Base-by-base conservation (phyloP, 2,113 vertebrate species). In the Plectropomus leopardus region DNA sequence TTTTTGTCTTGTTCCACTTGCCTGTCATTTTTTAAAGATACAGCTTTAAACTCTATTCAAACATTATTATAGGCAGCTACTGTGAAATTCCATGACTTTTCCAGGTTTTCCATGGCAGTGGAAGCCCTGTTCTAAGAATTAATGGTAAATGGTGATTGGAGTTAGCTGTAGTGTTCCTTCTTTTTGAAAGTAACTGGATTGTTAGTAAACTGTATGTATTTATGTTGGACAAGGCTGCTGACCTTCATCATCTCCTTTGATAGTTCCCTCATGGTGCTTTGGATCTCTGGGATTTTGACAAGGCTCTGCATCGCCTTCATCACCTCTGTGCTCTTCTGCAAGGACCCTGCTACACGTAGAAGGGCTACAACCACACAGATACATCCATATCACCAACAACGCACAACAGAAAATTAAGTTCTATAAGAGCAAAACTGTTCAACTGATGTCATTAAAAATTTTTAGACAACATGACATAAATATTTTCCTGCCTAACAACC, bases 201-300 rank as follows among this genome's bases (percentile, higher is more conserved):
- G 4, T 42, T 9, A 30, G 26, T 34, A 19, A 78, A 54, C 3
- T 24, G 36, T 14, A 60, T 51, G 4, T 34, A 1, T 67, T 24
- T 11, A n/a, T 67, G 40, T 2, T 32, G 53, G 40, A 58, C 17
- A 23, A 24, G 55, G 28, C 36, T 61, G 14, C 92, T 94, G 50
- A 99, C 98, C 97, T 98, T 99, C 96, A 96, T 98, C 98, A 99
- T 99, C 92, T 99, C 98, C 86, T 98, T 99, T 78, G 97, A 98
- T 21, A 99, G 91, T 0, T 99, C 98, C 77, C 96, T 96, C 98
- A 99, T 99, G 0, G 97, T 98, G 57, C 97, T 97, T 91, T 99
- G 98, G 87, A 99, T 97, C 94, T 99, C 98, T 23, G 98, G 98
- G 91, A 99, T 93, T 94, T 98, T 99, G 30, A 99, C 92, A 3